Base-by-base conservation (phyloP, 2,888 invertebrate species). In the Abrostola tripartita region DNA sequence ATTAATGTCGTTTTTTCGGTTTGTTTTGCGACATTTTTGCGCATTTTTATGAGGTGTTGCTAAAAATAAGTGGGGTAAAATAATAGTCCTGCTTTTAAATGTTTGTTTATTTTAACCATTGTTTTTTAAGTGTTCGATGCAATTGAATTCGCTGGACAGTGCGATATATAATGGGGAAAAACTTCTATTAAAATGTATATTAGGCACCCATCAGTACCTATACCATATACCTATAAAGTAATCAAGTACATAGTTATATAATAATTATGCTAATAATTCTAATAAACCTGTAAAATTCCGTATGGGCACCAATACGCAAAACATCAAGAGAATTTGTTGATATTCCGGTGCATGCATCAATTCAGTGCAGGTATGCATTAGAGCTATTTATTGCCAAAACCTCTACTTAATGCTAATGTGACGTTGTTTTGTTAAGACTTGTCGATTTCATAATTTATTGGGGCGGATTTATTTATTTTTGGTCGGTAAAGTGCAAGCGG, bases 1-100 rank as follows among this genome's bases (percentile, higher is more conserved):
- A 40, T 14, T 40, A 58, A 61, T 56, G 52, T 24, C 5, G 12
- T 14, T 10, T 24, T 24, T 52, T 52, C 5, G 24, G 37, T 75
- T 62, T 65, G 37, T 71, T 61, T 72, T 72, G 57, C 40, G 70
- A 70, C 65, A 50, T 74, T 69, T 74, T 44, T 74, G 12, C 47
- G 65, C 71, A 72, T 74, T 70, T 61, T 70, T 70, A 72, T 75
- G 58, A 59, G 65, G 54, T 70, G 55, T 35, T 8, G 49, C 37
- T 75, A 70, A 70, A 75, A 72, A 72, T 70, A 72, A 24, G 4
- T 5, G 9, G 37, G 12, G 51, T 53, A 11, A 11, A 56, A 11
- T 55, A 24, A 41, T 54, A 42, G 12, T 5, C 38, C 14, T 44
- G 24, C 12, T 24, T 24, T 11, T 42, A 53, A 60, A 51, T 24